A percentile compares a stretch with the other conserved stretches of the same genome.
Conservation (phyloP, 2,113 vertebrate genomes). For the Tragelaphus buxtoni region DNA sequence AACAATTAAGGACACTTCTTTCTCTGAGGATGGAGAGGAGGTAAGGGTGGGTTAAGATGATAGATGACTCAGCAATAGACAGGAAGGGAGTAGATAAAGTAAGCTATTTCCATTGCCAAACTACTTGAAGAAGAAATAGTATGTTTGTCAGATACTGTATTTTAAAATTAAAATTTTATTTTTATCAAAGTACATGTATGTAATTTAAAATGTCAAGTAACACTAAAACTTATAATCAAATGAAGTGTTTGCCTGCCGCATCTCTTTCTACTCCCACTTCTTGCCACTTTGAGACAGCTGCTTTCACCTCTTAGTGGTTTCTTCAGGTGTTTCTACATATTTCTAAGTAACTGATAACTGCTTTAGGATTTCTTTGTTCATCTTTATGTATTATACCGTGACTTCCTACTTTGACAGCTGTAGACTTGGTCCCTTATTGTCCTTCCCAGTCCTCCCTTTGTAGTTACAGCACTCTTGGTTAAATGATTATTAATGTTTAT, state of each 20-base stretch:
- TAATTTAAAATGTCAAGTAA: constrained; percentile 20
- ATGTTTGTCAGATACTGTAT: not conserved
- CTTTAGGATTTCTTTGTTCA: not conserved
- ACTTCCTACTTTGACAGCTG: not conserved
- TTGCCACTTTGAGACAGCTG: not conserved
- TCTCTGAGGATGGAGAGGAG: not conserved
- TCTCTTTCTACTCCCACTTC: not conserved
- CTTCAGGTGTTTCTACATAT: not conserved
- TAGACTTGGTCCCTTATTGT: not conserved
- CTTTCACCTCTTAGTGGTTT: not conserved
- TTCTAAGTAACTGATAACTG: not conserved
- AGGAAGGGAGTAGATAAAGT: constrained; percentile 38
- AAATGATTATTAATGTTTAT: constrained; percentile 14
- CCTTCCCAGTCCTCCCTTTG: not conserved
- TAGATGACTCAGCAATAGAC: not conserved
- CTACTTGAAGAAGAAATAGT: not conserved
- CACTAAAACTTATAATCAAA: not conserved
- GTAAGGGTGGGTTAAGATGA: not conserved
- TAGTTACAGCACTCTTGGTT: not conserved
- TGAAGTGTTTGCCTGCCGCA: not conserved
- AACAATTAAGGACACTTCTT: not conserved
- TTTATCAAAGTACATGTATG: not conserved
- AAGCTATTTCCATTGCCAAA: not conserved
- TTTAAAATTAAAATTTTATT: constrained; percentile 11
- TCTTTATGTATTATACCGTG: not conserved